Conservation (phyloP, 2,888 invertebrate genomes). For the Dione vanillae region DNA sequence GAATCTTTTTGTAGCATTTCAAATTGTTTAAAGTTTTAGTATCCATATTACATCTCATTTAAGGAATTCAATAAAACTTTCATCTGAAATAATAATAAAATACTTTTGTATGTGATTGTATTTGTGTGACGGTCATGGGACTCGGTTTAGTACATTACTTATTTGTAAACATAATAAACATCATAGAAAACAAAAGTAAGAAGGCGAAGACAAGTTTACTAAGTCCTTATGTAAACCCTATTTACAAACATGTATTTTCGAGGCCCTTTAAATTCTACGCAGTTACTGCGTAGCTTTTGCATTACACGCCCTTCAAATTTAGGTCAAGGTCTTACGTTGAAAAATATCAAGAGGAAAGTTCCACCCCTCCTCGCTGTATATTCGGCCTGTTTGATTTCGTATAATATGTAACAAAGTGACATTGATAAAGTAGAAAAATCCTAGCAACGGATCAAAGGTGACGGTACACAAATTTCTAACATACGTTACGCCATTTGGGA, state of each 20-base stretch:
- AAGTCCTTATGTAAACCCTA: conserved; percentile 14
- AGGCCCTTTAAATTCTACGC: conserved; percentile 16
- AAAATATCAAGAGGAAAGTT: conserved; percentile 56
- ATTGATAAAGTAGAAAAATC: conserved; percentile 44
- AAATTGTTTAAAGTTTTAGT: conserved; percentile 20
- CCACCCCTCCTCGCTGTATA: conserved; percentile 53
- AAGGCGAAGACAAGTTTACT: background rate
- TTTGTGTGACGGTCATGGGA: too few species aligned
- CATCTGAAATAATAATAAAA: conserved; percentile 2
- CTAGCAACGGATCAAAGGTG: conserved; percentile 40
- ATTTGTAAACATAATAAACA: background rate
- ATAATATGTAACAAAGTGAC: conserved; percentile 49
- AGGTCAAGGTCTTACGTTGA: conserved; percentile 64
- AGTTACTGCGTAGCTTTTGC: conserved; percentile 41
- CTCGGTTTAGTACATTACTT: background rate
- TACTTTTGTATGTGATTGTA: background rate
- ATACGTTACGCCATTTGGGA: background rate
- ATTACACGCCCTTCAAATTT: conserved; percentile 54
- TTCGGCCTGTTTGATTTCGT: conserved; percentile 53
- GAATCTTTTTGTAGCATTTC: conserved; percentile 87
- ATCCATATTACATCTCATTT: background rate
- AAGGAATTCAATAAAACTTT: background rate
- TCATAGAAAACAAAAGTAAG: background rate
- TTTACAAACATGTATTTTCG: conserved; percentile 9
- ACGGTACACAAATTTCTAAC: conserved; percentile 26